phyloP scores from a whole-genome alignment of 2,888 invertebrate genomes.

The Heliconius ethilla region DNA sequence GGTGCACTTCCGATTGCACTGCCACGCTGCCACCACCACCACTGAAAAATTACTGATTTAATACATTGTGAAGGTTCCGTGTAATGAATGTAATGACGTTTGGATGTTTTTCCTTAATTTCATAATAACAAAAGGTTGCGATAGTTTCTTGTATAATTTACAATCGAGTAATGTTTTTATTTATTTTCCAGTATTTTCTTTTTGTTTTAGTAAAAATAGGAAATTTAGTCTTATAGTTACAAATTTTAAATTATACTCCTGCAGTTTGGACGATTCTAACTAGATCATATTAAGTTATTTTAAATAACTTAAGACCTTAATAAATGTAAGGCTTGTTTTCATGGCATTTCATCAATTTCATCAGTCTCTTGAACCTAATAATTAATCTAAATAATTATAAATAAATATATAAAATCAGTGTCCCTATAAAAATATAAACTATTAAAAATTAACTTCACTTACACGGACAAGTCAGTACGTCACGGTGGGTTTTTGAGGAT shows the following conservation, averaged over 20 bases:
- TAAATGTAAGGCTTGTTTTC: too few species aligned
- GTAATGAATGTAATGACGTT: conserved; percentile 30
- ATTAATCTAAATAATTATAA: not conserved
- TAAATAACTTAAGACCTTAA: too few species aligned
- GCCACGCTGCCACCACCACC: conserved; percentile 53
- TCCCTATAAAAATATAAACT: not conserved
- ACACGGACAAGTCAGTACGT: not conserved
- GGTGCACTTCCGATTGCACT: conserved; percentile 78
- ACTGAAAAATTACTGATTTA: conserved; percentile 78
- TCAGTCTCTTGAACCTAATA: not conserved
- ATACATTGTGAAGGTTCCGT: conserved; percentile 61
- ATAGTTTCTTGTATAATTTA: not conserved
- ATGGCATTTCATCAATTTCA: too few species aligned
- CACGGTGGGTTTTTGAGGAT: not conserved
- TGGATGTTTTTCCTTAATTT: conserved; percentile 16
- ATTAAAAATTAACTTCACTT: not conserved
- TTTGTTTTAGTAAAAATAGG: not conserved
- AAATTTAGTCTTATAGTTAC: not conserved
- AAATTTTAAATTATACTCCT: not conserved
- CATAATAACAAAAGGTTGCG: not conserved
- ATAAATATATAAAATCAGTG: not conserved
- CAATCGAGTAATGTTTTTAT: not conserved
- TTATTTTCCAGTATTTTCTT: not conserved
- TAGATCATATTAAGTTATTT: too few species aligned
- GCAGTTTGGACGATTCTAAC: too few species aligned